phyloP scores from a whole-genome alignment of 1,140 invertebrate species.

The Drosophila teissieri region DNA sequence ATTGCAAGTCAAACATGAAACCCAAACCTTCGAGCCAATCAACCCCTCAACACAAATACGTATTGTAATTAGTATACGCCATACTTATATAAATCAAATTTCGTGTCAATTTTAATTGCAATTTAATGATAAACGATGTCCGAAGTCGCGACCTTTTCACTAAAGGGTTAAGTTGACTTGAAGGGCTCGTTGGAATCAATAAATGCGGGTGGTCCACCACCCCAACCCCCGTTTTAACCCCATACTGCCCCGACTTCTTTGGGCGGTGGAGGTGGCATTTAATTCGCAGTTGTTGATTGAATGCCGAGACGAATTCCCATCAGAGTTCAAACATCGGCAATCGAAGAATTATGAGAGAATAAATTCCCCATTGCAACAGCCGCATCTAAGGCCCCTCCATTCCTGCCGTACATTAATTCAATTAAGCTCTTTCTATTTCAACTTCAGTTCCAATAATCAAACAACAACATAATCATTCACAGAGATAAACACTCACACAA shows the following conservation, averaged over 20 bases:
- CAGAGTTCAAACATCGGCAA: conserved; percentile 29
- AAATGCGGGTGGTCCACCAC: conserved; percentile 33
- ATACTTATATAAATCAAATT: conserved; percentile 70
- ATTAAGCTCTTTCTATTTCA: conserved; percentile 59
- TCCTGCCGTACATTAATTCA: conserved; percentile 58
- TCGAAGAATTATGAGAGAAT: conserved; percentile 36
- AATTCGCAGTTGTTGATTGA: conserved; percentile 33
- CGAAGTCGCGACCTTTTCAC: conserved; percentile 44
- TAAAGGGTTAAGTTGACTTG: conserved; percentile 56
- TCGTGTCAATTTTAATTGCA: conserved; percentile 77
- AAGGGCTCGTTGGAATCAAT: conserved; percentile 40
- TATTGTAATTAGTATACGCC: conserved; percentile 10
- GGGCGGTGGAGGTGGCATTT: not conserved
- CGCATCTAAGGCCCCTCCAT: conserved; percentile 25
- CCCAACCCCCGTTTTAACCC: conserved; percentile 8
- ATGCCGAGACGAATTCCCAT: conserved; percentile 37
- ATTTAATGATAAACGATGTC: conserved; percentile 73
- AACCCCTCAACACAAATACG: conserved; percentile 1
- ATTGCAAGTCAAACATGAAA: conserved; percentile 22
- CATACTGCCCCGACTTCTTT: not conserved
- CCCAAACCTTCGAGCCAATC: not conserved
- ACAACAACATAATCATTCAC: not conserved
- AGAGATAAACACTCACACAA: conserved; percentile 1
- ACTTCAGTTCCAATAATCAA: conserved; percentile 35
- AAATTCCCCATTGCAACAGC: conserved; percentile 17